A percentile compares a stretch with the other conserved stretches of the same genome.
Conservation (phyloP, 1,140 invertebrate species). For the Akabosia matsudoensis region DNA sequence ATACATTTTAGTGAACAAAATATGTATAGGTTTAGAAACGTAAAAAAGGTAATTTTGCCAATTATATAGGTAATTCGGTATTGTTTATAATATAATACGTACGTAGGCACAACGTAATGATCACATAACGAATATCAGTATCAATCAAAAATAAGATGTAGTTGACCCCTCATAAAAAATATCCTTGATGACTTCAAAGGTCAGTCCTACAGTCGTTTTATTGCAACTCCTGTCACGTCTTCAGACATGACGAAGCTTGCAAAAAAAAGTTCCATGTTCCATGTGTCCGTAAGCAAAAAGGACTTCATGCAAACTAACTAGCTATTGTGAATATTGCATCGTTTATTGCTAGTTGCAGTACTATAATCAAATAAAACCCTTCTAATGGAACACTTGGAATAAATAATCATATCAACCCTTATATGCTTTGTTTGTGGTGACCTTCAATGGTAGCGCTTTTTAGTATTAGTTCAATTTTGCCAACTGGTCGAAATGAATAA, state of each 20-base stretch:
- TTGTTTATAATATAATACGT: not conserved
- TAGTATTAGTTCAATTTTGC: too few species aligned
- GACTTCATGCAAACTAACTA: too few species aligned
- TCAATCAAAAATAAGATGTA: not conserved
- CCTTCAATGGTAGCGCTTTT: too few species aligned
- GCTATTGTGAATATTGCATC: too few species aligned
- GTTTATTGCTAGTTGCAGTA: too few species aligned
- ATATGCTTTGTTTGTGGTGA: too few species aligned
- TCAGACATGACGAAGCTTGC: not conserved
- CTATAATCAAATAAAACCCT: too few species aligned
- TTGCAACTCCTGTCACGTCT: not conserved
- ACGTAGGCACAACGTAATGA: not conserved
- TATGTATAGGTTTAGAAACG: too few species aligned
- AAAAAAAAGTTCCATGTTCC: too few species aligned
- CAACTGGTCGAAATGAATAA: too few species aligned
- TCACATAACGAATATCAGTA: not conserved
- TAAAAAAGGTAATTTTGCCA: not conserved
- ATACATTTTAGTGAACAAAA: not conserved
- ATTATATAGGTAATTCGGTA: not conserved
- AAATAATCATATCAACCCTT: too few species aligned
- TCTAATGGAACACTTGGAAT: too few species aligned
- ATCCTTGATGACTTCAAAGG: conserved; percentile 7
- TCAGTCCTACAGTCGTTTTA: not conserved
- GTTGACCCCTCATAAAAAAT: conserved; percentile 6
- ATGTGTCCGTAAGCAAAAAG: not conserved